phyloP scores from a whole-genome alignment of 2,888 invertebrate genomes.

The Agrotis puta region DNA sequence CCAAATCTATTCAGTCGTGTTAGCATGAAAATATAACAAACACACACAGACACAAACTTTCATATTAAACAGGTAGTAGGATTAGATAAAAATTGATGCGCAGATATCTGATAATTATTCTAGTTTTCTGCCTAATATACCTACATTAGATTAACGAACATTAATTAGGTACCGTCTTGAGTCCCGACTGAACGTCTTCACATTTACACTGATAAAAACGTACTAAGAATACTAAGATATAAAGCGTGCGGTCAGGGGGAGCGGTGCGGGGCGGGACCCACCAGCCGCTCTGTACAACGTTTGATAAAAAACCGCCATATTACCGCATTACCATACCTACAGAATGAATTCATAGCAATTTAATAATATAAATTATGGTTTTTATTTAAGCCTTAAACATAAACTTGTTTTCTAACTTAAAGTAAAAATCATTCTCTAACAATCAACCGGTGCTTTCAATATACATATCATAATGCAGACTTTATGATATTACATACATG shows the following conservation, averaged over 20 bases:
- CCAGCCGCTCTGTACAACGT: neutral
- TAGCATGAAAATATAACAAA: neutral
- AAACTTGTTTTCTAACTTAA: neutral
- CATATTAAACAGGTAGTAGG: too few species aligned
- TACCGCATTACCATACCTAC: neutral
- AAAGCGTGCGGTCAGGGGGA: slow-evolving; percentile 9
- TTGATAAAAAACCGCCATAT: neutral
- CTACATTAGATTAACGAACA: slow-evolving; percentile 3
- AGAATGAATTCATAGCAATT: too few species aligned
- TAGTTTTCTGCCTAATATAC: slow-evolving; percentile 3
- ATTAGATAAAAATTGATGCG: neutral
- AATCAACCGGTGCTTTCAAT: neutral
- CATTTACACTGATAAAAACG: slow-evolving; percentile 2
- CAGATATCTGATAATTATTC: slow-evolving; percentile 2
- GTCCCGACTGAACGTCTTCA: slow-evolving; percentile 6
- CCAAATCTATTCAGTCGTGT: too few species aligned
- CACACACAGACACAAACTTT: slow-evolving; percentile 2
- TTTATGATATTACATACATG: neutral
- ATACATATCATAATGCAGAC: slow-evolving; percentile 2
- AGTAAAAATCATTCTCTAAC: neutral
- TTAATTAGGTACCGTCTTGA: too few species aligned
- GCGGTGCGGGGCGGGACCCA: slow-evolving; percentile 4
- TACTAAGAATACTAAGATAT: slow-evolving; percentile 20
- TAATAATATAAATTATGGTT: too few species aligned
- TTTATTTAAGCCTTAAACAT: too few species aligned